phyloP scores from a whole-genome alignment of 2,797 vertebrate genomes.

The Sylvia borin region DNA sequence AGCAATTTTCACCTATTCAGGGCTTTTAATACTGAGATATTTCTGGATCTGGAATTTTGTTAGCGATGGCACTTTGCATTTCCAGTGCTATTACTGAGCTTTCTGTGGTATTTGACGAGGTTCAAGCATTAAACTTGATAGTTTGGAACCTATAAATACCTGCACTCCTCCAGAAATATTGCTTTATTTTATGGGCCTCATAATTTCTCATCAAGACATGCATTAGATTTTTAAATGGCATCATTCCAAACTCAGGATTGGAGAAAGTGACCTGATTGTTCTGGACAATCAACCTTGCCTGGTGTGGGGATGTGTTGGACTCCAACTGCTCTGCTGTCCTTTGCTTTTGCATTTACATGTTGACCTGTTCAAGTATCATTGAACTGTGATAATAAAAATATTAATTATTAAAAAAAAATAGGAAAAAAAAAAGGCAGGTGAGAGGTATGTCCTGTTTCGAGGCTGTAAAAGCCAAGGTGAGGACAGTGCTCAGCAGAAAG shows the following conservation, averaged over 20 bases:
- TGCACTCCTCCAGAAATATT: neutral
- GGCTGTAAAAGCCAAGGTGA: neutral
- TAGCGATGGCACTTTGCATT: slow-evolving; percentile 3
- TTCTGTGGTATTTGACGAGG: slow-evolving; percentile 9
- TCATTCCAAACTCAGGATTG: neutral
- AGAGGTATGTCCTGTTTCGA: neutral
- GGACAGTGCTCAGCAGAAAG: neutral
- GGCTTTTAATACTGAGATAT: slow-evolving; percentile 38
- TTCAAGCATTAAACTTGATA: neutral
- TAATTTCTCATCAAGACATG: neutral
- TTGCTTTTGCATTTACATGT: neutral
- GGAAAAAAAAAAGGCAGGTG: neutral
- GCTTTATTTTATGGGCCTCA: neutral
- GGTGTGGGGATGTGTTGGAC: neutral
- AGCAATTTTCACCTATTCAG: slow-evolving; percentile 12
- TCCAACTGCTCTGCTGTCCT: neutral
- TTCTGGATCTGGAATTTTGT: slow-evolving; percentile 46
- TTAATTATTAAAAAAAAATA: neutral
- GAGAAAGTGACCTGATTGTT: neutral
- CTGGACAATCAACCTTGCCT: neutral
- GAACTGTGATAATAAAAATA: neutral
- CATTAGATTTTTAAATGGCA: neutral
- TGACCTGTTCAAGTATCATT: neutral
- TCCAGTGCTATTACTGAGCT: neutral
- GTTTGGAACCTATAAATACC: slow-evolving; percentile 22